A percentile compares a stretch with the other conserved stretches of the same genome.
These are phyloP conservation scores for Pteruthius melanotis DNA, from an alignment of 2,113 vertebrate genomes.

Conservation along the genomic window DNA sequence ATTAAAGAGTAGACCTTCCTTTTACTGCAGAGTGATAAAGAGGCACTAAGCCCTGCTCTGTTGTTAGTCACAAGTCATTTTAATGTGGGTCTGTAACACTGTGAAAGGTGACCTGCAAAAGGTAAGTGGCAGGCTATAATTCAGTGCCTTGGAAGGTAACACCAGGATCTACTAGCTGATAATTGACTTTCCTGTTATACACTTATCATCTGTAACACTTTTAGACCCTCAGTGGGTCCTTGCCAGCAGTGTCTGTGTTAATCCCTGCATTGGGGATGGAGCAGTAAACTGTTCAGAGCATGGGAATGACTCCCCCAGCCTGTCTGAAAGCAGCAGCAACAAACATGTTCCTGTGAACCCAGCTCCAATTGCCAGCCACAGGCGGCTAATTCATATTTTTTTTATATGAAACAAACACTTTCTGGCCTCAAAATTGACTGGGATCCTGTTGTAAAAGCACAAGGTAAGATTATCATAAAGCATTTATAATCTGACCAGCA, in stretches of 20 bases:
- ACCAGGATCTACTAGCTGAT: neutral
- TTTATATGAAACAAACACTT: neutral
- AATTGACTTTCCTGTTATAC: constrained; percentile 46
- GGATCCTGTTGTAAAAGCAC: neutral
- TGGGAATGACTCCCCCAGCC: neutral
- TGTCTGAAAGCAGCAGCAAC: neutral
- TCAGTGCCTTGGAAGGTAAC: constrained; percentile 4
- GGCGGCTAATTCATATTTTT: neutral
- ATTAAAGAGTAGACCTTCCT: constrained; percentile 16
- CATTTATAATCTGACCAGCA: neutral
- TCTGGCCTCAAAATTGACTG: neutral
- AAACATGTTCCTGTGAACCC: neutral
- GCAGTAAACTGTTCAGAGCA: neutral
- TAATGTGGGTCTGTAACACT: constrained; percentile 33
- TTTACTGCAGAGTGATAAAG: constrained; percentile 6
- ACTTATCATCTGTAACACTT: constrained; percentile 37
- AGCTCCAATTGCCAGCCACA: neutral
- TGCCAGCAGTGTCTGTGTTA: neutral
- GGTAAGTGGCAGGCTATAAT: constrained; percentile 11
- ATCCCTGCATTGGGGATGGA: neutral
- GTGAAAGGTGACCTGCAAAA: constrained; percentile 36
- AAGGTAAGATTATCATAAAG: neutral
- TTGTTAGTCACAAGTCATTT: constrained; percentile 46
- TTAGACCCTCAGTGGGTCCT: neutral
- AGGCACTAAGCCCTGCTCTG: constrained; percentile 4